A percentile compares a stretch with the other conserved stretches of the same genome.
These are phyloP conservation scores for Colius striatus DNA, from an alignment of 2,113 vertebrate species.

Conservation along the genomic window DNA sequence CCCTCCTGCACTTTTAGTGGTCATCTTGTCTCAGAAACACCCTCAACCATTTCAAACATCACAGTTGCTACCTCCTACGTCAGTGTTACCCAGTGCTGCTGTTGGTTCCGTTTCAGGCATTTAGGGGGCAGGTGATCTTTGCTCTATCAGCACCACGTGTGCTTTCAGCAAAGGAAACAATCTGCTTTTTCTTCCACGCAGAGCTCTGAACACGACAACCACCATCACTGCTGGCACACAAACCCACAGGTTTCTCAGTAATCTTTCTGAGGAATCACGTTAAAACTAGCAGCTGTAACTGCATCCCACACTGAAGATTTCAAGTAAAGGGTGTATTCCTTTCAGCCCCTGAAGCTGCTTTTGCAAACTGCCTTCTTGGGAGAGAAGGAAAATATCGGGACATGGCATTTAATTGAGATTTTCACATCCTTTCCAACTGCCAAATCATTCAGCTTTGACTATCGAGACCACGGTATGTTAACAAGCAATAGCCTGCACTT, in stretches of 20 bases:
- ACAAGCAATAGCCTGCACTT: not conserved
- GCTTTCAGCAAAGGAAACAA: not conserved
- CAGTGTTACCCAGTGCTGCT: not conserved
- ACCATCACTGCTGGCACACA: not conserved
- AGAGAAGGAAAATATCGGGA: not conserved
- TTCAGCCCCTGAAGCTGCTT: not conserved
- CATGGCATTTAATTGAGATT: not conserved
- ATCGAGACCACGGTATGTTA: not conserved
- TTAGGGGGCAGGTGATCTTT: not conserved
- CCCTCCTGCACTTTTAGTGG: not conserved
- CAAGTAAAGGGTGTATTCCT: not conserved
- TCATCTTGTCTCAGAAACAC: not conserved
- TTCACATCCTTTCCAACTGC: not conserved
- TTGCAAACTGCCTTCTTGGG: not conserved
- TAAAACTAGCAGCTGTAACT: not conserved
- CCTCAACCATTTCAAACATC: not conserved
- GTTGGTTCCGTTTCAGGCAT: not conserved
- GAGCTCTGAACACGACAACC: not conserved
- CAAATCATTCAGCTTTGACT: not conserved
- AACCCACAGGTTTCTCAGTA: slow-evolving; percentile 45
- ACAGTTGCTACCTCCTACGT: fast-evolving
- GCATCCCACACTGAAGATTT: fast-evolving
- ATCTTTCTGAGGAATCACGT: not conserved
- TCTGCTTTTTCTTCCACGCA: not conserved
- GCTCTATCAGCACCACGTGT: not conserved